These are phyloP conservation scores for Drosophila falleni DNA, from an alignment of 2,888 invertebrate species.

Conservation along the genomic window DNA sequence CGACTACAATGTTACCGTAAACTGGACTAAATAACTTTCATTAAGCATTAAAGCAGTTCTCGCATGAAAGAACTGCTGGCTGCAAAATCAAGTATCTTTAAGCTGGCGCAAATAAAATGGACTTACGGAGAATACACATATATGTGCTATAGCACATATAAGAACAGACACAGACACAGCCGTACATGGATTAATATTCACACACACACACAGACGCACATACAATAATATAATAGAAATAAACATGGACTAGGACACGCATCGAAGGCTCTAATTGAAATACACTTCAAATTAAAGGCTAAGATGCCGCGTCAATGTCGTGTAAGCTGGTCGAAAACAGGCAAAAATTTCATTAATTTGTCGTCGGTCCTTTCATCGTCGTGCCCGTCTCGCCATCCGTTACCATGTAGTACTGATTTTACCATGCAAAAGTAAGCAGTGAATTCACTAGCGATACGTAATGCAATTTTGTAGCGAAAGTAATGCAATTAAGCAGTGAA, in stretches of 20 bases:
- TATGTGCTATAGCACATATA: slow-evolving; percentile 13
- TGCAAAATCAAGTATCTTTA: slow-evolving; percentile 72
- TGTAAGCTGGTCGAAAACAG: slow-evolving; percentile 42
- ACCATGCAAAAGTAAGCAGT: too few species aligned
- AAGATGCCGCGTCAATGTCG: slow-evolving; percentile 38
- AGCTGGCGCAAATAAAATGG: slow-evolving; percentile 74
- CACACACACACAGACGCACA: slow-evolving; percentile 25
- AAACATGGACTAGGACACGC: not conserved
- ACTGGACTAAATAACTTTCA: slow-evolving; percentile 80
- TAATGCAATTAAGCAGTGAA: too few species aligned
- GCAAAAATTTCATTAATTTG: slow-evolving; percentile 70
- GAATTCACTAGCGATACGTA: too few species aligned
- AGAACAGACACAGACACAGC: slow-evolving; percentile 3
- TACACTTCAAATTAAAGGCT: slow-evolving; percentile 43
- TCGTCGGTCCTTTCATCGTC: slow-evolving; percentile 31
- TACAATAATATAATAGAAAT: not conserved
- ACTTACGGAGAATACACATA: slow-evolving; percentile 59
- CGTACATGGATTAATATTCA: slow-evolving; percentile 13
- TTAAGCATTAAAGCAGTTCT: slow-evolving; percentile 81
- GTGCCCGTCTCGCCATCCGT: slow-evolving; percentile 1
- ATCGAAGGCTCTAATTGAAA: not conserved
- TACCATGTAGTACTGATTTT: too few species aligned
- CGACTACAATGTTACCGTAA: slow-evolving; percentile 78
- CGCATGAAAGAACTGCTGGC: slow-evolving; percentile 73
- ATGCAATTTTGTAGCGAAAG: too few species aligned